Percentiles rank a stretch among this genome's conserved stretches.
Conservation (phyloP, 2,113 vertebrate species). For the Megalops atlanticus region DNA sequence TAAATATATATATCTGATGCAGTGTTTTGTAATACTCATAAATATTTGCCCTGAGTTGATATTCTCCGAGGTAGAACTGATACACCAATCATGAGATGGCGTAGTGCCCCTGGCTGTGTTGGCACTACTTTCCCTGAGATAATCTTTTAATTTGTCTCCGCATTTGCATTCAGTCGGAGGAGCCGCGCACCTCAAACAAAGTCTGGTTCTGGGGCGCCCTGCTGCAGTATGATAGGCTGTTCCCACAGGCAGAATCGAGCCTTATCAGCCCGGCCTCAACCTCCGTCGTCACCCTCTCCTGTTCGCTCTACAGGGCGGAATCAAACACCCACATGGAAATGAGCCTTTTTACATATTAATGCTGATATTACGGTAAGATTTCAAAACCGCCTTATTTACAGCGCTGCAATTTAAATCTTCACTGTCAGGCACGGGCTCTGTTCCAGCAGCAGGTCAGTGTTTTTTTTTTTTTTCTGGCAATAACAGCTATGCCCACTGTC, state of each 20-base stretch:
- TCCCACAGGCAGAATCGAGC: conserved; percentile 70
- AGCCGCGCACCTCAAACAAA: conserved; percentile 62
- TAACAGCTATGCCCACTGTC: neutral
- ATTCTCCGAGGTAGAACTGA: conserved; percentile 66
- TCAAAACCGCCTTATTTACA: neutral
- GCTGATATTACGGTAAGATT: neutral
- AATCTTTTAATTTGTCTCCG: conserved; percentile 65
- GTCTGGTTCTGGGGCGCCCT: conserved; percentile 42
- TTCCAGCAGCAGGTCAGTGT: neutral
- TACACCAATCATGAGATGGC: conserved; percentile 67
- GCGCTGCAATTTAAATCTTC: neutral
- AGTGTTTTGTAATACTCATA: conserved; percentile 65
- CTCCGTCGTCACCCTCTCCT: conserved; percentile 69
- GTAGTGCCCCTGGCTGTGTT: conserved; percentile 60
- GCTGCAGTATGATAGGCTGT: conserved; percentile 40
- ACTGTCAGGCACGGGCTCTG: neutral
- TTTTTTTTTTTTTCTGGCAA: neutral
- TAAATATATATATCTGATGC: conserved; percentile 32
- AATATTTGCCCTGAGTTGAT: conserved; percentile 53
- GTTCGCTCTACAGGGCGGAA: conserved; percentile 51
- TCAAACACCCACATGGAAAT: conserved; percentile 57
- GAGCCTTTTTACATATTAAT: conserved; percentile 36
- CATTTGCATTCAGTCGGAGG: conserved; percentile 66
- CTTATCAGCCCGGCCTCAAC: conserved; percentile 71
- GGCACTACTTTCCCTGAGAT: conserved; percentile 65